Evolutionary conservation across 2,888 invertebrate genomes (phyloP).

Genomic region (Drosophila seclusa): DNA sequence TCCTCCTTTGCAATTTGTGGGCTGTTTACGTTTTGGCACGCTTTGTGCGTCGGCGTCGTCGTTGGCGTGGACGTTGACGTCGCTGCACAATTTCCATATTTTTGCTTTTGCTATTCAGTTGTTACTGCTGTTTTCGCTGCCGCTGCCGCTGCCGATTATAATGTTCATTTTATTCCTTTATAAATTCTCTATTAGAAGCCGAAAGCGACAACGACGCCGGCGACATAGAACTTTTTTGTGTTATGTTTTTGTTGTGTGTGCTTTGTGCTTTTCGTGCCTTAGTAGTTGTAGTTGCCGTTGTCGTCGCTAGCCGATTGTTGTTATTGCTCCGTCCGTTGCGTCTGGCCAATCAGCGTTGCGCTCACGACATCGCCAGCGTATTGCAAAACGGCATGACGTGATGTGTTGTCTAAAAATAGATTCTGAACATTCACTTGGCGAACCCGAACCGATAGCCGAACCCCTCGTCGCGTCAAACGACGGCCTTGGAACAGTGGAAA

Average conservation of each 20-base stretch:
- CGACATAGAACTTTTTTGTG: constrained; percentile 69
- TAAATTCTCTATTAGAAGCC: constrained; percentile 71
- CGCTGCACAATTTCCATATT: constrained; percentile 62
- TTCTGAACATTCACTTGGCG: constrained; percentile 63
- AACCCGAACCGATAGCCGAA: constrained; percentile 49
- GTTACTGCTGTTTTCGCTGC: constrained; percentile 22
- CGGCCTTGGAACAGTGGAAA: constrained; percentile 62
- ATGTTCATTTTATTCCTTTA: constrained; percentile 74
- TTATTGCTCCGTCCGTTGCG: constrained; percentile 32
- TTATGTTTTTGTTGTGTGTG: constrained; percentile 46
- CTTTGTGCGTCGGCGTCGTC: constrained; percentile 47
- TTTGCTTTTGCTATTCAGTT: constrained; percentile 22
- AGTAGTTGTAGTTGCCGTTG: constrained; percentile 54
- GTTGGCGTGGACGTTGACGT: constrained; percentile 10
- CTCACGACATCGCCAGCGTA: constrained; percentile 65
- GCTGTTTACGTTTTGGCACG: constrained; percentile 58
- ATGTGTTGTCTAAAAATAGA: constrained; percentile 69
- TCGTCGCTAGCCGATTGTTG: constrained; percentile 40
- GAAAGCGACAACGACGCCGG: constrained; percentile 55
- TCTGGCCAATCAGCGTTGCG: constrained; percentile 53
- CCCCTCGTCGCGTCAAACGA: constrained; percentile 41
- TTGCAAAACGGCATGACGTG: constrained; percentile 45
- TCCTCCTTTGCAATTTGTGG: constrained; percentile 25
- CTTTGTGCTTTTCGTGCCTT: constrained; percentile 49
- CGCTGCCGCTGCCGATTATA: constrained; percentile 50